phyloP scores from a whole-genome alignment of 2,797 vertebrate genomes.

The Alauda arvensis region DNA sequence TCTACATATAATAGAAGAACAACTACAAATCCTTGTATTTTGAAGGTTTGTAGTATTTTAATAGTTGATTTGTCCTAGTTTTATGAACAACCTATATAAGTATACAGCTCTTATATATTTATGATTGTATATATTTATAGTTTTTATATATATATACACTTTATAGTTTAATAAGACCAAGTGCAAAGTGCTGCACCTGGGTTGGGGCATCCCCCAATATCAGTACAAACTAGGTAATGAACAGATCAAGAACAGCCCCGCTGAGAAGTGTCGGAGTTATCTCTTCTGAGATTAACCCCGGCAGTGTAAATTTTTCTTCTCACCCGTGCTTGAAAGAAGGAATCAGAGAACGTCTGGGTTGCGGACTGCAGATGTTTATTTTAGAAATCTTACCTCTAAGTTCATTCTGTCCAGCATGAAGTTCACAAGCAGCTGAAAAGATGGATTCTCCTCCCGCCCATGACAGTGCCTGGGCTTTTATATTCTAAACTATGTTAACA shows the following conservation, averaged over 20 bases:
- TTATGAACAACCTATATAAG: background rate
- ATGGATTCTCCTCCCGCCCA: too few species aligned
- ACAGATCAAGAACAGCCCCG: background rate
- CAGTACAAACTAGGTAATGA: background rate
- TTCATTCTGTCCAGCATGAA: too few species aligned
- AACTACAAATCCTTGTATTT: background rate
- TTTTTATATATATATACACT: background rate
- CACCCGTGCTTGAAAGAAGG: too few species aligned
- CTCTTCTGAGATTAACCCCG: too few species aligned
- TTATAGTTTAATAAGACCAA: background rate
- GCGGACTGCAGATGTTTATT: too few species aligned
- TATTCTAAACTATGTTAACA: too few species aligned
- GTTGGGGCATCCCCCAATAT: background rate
- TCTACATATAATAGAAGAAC: background rate
- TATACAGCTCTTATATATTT: background rate
- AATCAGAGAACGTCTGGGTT: too few species aligned
- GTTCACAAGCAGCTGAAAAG: too few species aligned
- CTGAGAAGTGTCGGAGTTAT: background rate
- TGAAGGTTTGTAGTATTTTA: background rate
- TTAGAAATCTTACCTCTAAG: too few species aligned
- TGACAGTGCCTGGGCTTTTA: too few species aligned
- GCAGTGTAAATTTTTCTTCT: too few species aligned
- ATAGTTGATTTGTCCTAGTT: background rate
- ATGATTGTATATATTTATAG: background rate
- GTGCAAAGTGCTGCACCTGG: background rate